Conservation (phyloP, 2,888 invertebrate species). For the Noctua janthina region DNA sequence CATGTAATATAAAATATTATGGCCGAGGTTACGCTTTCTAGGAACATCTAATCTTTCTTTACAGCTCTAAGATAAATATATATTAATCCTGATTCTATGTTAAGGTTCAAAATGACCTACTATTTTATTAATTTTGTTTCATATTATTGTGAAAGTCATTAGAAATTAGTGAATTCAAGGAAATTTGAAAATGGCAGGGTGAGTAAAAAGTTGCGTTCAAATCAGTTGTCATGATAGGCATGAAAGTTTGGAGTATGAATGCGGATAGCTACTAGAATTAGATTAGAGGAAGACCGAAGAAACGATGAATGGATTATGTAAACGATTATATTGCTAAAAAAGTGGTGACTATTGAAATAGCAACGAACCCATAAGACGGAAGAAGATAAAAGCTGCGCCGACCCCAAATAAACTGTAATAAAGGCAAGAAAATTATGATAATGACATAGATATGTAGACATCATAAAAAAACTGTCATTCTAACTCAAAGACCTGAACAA, state of each 20-base stretch:
- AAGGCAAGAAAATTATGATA: neutral
- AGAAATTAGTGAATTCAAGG: neutral
- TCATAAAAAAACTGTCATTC: neutral
- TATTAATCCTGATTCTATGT: neutral
- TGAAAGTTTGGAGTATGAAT: neutral
- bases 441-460: neutral
- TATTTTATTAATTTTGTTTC: neutral
- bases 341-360: neutral
- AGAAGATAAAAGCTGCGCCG: neutral
- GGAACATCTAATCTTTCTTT: slow-evolving; percentile 6
- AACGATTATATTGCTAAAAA: neutral
- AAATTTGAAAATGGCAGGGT: neutral
- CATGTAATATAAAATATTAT: slow-evolving; percentile 14
- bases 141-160: neutral
- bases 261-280: neutral
- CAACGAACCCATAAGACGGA: neutral
- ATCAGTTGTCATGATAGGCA: neutral
- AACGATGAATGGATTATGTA: neutral
- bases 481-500: neutral
- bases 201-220: neutral
- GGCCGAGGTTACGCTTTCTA: neutral
- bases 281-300: neutral
- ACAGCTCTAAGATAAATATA: neutral
- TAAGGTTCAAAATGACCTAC: neutral
- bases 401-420: neutral